Percentiles rank a stretch among this genome's conserved stretches.
phyloP scores from a whole-genome alignment of 2,888 invertebrate genomes.

The Catocala fraxini region DNA sequence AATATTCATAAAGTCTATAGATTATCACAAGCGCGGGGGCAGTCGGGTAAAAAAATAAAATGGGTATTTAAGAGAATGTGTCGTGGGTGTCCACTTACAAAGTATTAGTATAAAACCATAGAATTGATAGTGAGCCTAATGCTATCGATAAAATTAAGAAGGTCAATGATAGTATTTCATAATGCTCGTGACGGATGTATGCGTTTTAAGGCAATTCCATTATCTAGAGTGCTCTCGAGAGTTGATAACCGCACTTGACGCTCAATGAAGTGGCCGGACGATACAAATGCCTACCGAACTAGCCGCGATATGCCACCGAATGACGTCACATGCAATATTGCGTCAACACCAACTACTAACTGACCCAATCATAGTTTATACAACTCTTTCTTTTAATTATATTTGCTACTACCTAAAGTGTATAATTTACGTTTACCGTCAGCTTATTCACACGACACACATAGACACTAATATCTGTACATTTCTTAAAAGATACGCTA shows the following conservation, averaged over 20 bases:
- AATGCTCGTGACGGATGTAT: conserved; percentile 57
- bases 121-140: conserved; percentile 3
- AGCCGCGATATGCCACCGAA: conserved; percentile 63
- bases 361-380: background rate
- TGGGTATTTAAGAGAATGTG: too few species aligned
- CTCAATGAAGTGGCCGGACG: conserved; percentile 61
- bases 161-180: conserved; percentile 55
- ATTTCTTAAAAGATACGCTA: too few species aligned
- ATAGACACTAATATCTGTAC: too few species aligned
- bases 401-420: too few species aligned
- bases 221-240: conserved; percentile 84
- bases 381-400: too few species aligned
- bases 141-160: conserved; percentile 51
- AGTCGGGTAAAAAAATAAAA: too few species aligned
- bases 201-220: conserved; percentile 76
- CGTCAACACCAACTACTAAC: conserved; percentile 53
- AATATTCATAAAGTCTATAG: too few species aligned
- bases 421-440: too few species aligned
- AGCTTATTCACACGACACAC: too few species aligned
- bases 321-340: conserved; percentile 66
- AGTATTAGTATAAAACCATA: conserved; percentile 1
- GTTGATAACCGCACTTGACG: conserved; percentile 80
- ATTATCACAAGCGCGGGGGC: too few species aligned
- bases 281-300: conserved; percentile 69
- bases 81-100: too few species aligned